These are phyloP conservation scores for Gorsachius magnificus DNA, from an alignment of 2,797 vertebrate species.

Conservation along the genomic window DNA sequence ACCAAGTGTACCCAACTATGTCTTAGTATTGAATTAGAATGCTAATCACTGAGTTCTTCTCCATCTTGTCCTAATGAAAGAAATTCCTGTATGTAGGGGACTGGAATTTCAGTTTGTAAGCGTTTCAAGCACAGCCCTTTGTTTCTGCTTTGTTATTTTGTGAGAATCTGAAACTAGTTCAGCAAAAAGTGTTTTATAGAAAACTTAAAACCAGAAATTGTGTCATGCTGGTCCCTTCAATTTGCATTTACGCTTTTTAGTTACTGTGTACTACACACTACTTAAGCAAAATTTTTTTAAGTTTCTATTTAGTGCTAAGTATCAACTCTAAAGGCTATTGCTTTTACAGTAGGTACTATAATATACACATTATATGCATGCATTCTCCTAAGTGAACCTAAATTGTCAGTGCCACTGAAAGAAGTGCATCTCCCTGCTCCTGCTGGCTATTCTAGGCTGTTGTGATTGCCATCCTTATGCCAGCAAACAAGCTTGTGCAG, in stretches of 20 bases:
- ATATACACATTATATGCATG: too few relatives aligned
- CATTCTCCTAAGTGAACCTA: neutral
- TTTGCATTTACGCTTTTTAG: neutral
- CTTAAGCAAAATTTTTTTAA: neutral
- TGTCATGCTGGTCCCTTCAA: neutral
- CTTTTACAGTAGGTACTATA: neutral
- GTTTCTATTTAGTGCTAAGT: neutral
- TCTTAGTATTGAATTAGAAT: constrained; percentile 18
- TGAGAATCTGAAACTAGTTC: neutral
- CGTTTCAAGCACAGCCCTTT: neutral
- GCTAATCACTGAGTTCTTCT: neutral
- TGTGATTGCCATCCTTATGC: neutral
- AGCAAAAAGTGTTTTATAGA: neutral
- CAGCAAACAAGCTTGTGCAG: neutral
- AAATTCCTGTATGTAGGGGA: neutral
- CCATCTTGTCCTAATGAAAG: constrained; percentile 14
- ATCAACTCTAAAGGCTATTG: neutral
- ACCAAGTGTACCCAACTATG: neutral
- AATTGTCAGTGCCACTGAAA: neutral
- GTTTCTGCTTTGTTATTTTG: neutral
- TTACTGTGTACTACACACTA: neutral
- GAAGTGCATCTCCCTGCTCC: neutral
- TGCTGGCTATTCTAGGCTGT: neutral
- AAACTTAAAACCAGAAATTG: neutral
- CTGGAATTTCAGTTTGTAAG: neutral